A percentile compares a stretch with the other conserved stretches of the same genome.
These are phyloP conservation scores for Lagorchestes hirsutus DNA, from an alignment of 2,797 vertebrate genomes.

Conservation along the genomic window DNA sequence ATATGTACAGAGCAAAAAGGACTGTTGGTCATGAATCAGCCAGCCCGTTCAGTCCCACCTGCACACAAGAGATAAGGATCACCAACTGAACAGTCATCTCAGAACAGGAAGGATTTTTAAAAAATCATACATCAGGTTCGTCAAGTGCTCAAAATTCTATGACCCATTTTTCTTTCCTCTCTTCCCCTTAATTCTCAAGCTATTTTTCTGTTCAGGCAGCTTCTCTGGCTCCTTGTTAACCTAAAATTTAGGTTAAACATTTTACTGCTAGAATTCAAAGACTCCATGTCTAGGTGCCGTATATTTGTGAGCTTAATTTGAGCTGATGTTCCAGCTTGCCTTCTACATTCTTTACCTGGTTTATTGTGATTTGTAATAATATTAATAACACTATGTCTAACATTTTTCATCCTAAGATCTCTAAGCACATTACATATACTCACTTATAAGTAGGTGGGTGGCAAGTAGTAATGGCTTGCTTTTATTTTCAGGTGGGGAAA, in stretches of 20 bases:
- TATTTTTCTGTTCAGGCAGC: constrained; percentile 24
- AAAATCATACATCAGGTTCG: background rate
- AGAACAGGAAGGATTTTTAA: background rate
- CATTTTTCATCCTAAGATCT: constrained; percentile 64
- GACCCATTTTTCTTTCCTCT: background rate
- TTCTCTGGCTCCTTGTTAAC: constrained; percentile 33
- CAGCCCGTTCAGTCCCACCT: background rate
- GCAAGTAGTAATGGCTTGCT: constrained; percentile 55
- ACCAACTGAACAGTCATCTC: background rate
- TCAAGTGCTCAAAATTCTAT: constrained; percentile 36
- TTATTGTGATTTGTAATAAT: constrained; percentile 70
- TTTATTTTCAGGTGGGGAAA: constrained; percentile 45
- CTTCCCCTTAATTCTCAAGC: constrained; percentile 6
- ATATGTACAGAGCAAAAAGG: background rate
- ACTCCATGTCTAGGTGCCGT: constrained; percentile 53
- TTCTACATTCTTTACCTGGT: constrained; percentile 66
- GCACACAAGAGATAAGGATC: background rate
- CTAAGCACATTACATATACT: constrained; percentile 61
- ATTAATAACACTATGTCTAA: constrained; percentile 67
- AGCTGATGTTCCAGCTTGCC: constrained; percentile 72
- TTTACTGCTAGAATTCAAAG: constrained; percentile 69
- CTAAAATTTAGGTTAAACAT: constrained; percentile 51
- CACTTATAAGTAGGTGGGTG: constrained; percentile 47
- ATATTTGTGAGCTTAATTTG: constrained; percentile 74
- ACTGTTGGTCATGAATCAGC: background rate